Evolutionary conservation across 2,797 vertebrate species (phyloP), one percentile per base, ranked within the genome.

Genomic region (Fistularia commersonii): DNA sequence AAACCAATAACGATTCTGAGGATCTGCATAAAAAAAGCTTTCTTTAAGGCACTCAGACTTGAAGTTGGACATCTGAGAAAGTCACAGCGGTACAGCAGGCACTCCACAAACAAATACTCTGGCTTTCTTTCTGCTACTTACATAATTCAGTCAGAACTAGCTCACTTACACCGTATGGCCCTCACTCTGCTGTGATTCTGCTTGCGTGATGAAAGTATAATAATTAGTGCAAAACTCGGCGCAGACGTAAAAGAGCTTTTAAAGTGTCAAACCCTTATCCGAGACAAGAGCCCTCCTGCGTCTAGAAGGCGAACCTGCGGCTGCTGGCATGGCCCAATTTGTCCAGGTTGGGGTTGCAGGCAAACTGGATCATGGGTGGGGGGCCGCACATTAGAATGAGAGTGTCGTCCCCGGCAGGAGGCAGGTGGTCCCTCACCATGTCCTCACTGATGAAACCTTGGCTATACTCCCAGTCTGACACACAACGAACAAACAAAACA

Each of bases 321-420:
- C 88, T 88, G 57, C 61, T 74, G 31, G 84, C 32, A 66, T 98
- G 93, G 33, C 93, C 91, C 32, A 94, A 87, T 53, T 93, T 96
- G 58, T 98, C 96, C 82, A 99, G 87, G 80, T 93, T 98, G 48
- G 96, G 96, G 87, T 91, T 89, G 83, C 94, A 97, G 54, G 97
- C 97, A 0, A 92, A 96, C 87, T 99, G 94, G 82, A 99, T 94
- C 97, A 99, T 99, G 0, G 95, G 95, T 1, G 96, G 97, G 1
- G 96, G 97, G 0, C 96, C 96, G 0, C 97, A 99, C 95, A 98
- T 93, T 50, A 98, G 90, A 54, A 99, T 83, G 56, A 98, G 87
- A 0, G 91, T 86, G 56, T 97, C 92, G 0, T 92, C 92, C 0
- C 85, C 62, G 0, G 94, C 91, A 0, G 92, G 83, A 0, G 94